These are phyloP conservation scores for Spodoptera exigua DNA, from an alignment of 2,888 invertebrate species.

Conservation along the genomic window DNA sequence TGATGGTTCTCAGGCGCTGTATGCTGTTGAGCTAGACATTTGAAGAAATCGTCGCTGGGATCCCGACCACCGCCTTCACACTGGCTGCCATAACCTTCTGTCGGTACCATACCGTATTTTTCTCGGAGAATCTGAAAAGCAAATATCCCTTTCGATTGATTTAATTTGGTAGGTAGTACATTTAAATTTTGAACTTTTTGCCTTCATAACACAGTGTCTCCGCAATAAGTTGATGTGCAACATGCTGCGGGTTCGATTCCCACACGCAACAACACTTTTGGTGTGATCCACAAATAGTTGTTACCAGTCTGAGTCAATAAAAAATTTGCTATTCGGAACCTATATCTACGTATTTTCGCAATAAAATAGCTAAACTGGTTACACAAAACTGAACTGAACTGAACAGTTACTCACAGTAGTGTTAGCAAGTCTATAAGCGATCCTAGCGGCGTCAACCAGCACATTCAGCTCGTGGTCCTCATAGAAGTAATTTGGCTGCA, in stretches of 20 bases:
- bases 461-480: slow-evolving; percentile 91
- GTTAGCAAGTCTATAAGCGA: slow-evolving; percentile 89
- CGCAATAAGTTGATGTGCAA: too few species aligned
- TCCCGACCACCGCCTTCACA: slow-evolving; percentile 83
- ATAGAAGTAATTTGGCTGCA: slow-evolving; percentile 93
- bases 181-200: too few species aligned
- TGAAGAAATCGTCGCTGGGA: slow-evolving; percentile 92
- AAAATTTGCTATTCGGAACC: too few species aligned
- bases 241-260: too few species aligned
- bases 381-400: too few species aligned
- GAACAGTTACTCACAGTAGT: slow-evolving; percentile 75
- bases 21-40: slow-evolving; percentile 91
- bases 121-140: slow-evolving; percentile 81
- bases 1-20: slow-evolving; percentile 96
- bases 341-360: too few species aligned
- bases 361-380: too few species aligned
- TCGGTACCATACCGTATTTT: slow-evolving; percentile 89
- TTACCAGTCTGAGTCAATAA: too few species aligned
- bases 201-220: too few species aligned
- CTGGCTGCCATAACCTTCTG: slow-evolving; percentile 82
- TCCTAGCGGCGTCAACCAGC: slow-evolving; percentile 90
- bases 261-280: too few species aligned
- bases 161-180: too few species aligned
- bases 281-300: too few species aligned
- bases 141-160: background rate